Conservation (phyloP, 2,797 vertebrate species). For the Melanotaenia pygmaea region DNA sequence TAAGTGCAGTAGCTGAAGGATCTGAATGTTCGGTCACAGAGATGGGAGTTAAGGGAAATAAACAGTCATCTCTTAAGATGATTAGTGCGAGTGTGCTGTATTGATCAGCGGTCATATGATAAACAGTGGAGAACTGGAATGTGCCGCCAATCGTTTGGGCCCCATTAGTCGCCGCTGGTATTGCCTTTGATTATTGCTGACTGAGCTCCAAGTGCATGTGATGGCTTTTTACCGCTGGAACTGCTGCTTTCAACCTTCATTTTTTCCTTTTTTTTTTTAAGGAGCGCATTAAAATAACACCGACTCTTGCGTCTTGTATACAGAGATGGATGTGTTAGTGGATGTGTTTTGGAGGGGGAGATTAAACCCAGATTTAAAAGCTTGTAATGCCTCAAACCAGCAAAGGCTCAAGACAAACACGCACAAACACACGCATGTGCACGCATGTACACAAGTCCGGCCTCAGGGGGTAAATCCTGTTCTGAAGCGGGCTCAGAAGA, state of each 20-base stretch:
- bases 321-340: conserved; percentile 26
- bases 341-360: conserved; percentile 42
- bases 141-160: conserved; percentile 71
- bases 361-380: conserved; percentile 51
- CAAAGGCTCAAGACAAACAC: not conserved
- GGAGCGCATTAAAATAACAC: conserved; percentile 47
- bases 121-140: conserved; percentile 70
- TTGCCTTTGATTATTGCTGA: conserved; percentile 77
- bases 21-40: conserved; percentile 33
- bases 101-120: conserved; percentile 76
- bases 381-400: conserved; percentile 35
- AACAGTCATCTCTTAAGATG: conserved; percentile 73
- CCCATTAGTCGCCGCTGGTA: conserved; percentile 71
- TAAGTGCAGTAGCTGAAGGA: conserved; percentile 32
- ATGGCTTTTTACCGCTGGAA: conserved; percentile 70
- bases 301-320: conserved; percentile 19
- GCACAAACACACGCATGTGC: conserved; percentile 20
- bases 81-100: conserved; percentile 70
- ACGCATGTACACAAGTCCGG: conserved; percentile 16
- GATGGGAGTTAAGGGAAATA: conserved; percentile 70
- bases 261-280: not conserved
- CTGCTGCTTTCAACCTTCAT: conserved; percentile 60
- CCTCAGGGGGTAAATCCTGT: conserved; percentile 41
- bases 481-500: conserved; percentile 29
- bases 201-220: conserved; percentile 59